A percentile compares a stretch with the other conserved stretches of the same genome.
phyloP scores from a whole-genome alignment of 2,888 invertebrate species.

The Melieria omissa region DNA sequence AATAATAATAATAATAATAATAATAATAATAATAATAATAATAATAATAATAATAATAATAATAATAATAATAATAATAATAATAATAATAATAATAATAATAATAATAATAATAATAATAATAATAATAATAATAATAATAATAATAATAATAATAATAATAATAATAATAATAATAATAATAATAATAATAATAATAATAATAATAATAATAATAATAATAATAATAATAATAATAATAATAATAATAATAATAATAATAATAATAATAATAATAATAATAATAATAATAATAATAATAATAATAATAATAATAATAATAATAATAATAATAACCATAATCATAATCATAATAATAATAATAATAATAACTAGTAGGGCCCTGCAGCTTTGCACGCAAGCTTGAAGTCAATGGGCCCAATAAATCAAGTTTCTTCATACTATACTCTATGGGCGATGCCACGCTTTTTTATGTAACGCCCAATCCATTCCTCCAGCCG shows the following conservation, averaged over 20 bases:
- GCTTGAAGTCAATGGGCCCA: too few species aligned
- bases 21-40: slow-evolving; percentile 4
- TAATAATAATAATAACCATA: too few species aligned
- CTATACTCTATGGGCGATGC: too few species aligned
- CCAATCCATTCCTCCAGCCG: too few species aligned
- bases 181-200: slow-evolving; percentile 4
- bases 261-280: slow-evolving; percentile 4
- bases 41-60: background rate
- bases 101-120: slow-evolving; percentile 4
- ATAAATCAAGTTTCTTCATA: too few species aligned
- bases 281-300: slow-evolving; percentile 4
- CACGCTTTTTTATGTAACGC: too few species aligned
- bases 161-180: slow-evolving; percentile 4
- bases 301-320: slow-evolving; percentile 4
- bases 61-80: slow-evolving; percentile 4
- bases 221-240: slow-evolving; percentile 4
- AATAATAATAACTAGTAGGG: slow-evolving; percentile 4
- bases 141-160: slow-evolving; percentile 4
- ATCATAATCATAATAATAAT: too few species aligned
- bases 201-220: slow-evolving; percentile 4
- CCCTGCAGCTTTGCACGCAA: too few species aligned
- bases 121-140: slow-evolving; percentile 4
- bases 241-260: slow-evolving; percentile 4
- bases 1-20: slow-evolving; percentile 4
- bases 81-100: slow-evolving; percentile 4